Evolutionary conservation across 2,888 invertebrate species (phyloP), one percentile per base, ranked within the genome.

Genomic region (Drosophila dives): DNA sequence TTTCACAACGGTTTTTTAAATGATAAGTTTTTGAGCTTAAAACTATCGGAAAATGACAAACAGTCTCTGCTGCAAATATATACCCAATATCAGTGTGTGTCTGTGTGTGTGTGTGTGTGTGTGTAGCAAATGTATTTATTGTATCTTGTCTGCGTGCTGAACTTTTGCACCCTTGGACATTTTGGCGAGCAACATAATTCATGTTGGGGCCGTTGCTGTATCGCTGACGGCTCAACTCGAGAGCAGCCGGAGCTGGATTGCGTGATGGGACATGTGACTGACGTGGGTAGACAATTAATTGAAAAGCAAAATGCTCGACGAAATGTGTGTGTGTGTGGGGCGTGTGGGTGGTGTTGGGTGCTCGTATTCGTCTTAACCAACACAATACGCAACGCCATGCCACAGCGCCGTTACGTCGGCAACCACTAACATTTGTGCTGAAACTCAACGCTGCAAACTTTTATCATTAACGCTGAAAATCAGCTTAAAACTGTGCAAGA

Each of bases 211-310:
- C 55, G 48, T 65, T 34, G 53, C 20, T 33, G 59, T 40, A 56
- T 29, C 48, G 48, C 34, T 54, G 36, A 54, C 23, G 60, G 53
- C 45, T 32, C 40, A 55, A 63, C 69, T 36, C n/a, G 51, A 45
- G 17, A 20, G 36, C 23, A 29, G 51, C 34, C 36, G 38, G 15
- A 51, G 29, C 51, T 20, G 66, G 59, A 33, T 78, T 49, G 69
- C 64, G 68, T 64, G 79, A 66, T 70, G 75, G 61, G 77, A 83
- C 75, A 75, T 79, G 70, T 75, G 85, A 75, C 71, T 88, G 89
- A 85, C 88, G 78, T 80, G 84, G 83, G 88, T 83, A 88, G 76
- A 85, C 86, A 85, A 85, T 85, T 85, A 85, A 85, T 85, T 88
- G 86, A 83, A 48, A 48, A 84, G 72, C 77, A 79, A 72, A 83